These are phyloP conservation scores for Lacanobia wlatinum DNA, from an alignment of 2,888 invertebrate genomes.

Conservation along the genomic window DNA sequence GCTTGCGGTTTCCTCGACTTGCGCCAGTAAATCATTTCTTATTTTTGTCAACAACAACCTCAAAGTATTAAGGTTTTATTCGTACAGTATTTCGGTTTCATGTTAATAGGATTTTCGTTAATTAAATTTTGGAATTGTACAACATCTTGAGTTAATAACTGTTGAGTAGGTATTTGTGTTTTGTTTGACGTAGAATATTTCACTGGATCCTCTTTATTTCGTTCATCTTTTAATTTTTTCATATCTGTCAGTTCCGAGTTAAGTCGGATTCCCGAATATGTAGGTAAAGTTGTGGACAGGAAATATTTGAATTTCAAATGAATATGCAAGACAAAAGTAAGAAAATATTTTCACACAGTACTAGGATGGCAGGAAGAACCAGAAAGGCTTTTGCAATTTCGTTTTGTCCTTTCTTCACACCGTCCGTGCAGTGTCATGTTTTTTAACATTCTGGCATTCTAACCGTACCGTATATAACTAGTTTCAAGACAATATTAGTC, in stretches of 20 bases:
- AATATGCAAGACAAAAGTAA: conserved; percentile 3
- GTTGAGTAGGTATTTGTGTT: conserved; percentile 1
- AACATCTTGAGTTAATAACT: conserved; percentile 40
- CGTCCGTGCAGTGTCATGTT: conserved; percentile 13
- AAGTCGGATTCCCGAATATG: neutral
- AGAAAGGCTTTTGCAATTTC: conserved; percentile 27
- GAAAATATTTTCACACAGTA: neutral
- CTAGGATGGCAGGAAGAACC: neutral
- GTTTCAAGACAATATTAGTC: too few species aligned
- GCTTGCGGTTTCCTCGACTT: conserved; percentile 55
- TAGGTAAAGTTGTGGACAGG: neutral
- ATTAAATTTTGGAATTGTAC: conserved; percentile 36
- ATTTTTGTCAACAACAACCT: conserved; percentile 62
- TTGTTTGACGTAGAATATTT: conserved; percentile 16
- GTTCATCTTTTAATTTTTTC: neutral
- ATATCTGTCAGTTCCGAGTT: neutral
- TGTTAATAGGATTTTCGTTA: conserved; percentile 50
- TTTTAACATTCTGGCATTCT: neutral
- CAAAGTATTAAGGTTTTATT: conserved; percentile 46
- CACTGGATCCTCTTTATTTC: neutral
- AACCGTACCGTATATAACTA: neutral
- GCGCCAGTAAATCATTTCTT: conserved; percentile 60
- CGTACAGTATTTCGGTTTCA: conserved; percentile 25
- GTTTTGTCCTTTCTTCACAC: conserved; percentile 31
- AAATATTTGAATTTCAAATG: conserved; percentile 13